Base-by-base conservation (phyloP, 2,888 invertebrate species). In the Physocephala rufipes region DNA sequence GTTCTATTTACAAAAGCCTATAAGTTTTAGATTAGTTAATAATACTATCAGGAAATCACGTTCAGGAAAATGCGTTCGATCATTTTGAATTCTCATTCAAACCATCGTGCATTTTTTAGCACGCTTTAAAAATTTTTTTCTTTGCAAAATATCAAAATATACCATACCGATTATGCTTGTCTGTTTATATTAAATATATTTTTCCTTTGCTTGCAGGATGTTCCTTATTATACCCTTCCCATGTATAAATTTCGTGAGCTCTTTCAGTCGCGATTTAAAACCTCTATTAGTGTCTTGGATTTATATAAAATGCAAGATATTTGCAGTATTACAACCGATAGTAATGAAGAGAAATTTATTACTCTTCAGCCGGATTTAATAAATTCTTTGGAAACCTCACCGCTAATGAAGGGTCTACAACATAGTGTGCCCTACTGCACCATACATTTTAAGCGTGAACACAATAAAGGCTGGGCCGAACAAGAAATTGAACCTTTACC, bases 231-330 rank as follows among this genome's bases (percentile, higher is more conserved):
- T 82, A 89, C 89, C 73, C 87, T 95, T 77, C 93, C 94, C 7
- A 88, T 95, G 71, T 94, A 93, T 84, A 93, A 93, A 82, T 93
- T 95, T 79, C 90, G 94, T 72, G 93, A 94, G 84, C 88, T 94
- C 79, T 92, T 92, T 81, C 93, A 94, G 84, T 91, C 91, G 73
- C 90, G 94, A n/a, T 93, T 90, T 80, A 90, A 93, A 82, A 90
- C 91, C 65, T 91, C 91, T 2, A 89, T 91, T 49, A 90, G 91
- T 74, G 88, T 91, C 12, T 88, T 91, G 16, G 92, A 92, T 80
- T 85, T 92, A 67, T 91, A 90, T 79, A 90, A 91, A 80, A 89
- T 95, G 88, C 90, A 90, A 77, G 94, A 95, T 78, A 90, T 93
- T 55, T 92, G 94, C 78, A 88, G 88, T 64, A 90, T 95, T n/a